Conservation (phyloP, 1,140 invertebrate genomes). For the Oedothorax gibbosus region DNA sequence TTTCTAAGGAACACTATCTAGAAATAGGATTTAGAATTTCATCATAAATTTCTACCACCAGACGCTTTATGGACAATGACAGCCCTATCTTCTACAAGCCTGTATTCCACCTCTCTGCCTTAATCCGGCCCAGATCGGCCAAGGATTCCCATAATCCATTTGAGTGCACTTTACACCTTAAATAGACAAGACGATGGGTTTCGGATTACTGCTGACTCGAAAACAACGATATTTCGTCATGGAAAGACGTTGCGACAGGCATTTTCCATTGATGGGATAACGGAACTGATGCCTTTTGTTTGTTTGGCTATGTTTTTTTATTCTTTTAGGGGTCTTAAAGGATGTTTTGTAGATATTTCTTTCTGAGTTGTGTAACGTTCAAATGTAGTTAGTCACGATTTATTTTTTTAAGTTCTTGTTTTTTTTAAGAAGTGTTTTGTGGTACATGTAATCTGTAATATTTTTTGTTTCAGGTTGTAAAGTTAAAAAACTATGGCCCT, state of each 20-base stretch:
- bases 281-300: constrained; percentile 36
- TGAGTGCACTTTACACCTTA: constrained; percentile 55
- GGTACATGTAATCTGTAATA: too few relatives aligned
- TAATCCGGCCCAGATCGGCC: constrained; percentile 52
- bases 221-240: constrained; percentile 35
- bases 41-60: constrained; percentile 45
- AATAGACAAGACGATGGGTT: not conserved
- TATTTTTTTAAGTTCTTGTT: too few relatives aligned
- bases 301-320: constrained; percentile 14
- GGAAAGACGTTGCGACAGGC: constrained; percentile 22
- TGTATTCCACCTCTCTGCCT: constrained; percentile 11
- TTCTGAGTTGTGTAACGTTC: too few relatives aligned
- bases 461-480: too few relatives aligned
- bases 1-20: constrained; percentile 30
- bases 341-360: too few relatives aligned
- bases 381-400: too few relatives aligned
- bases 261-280: constrained; percentile 27
- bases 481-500: too few relatives aligned
- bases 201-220: constrained; percentile 45
- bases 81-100: constrained; percentile 51
- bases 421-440: too few relatives aligned
- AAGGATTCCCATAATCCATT: constrained; percentile 50
- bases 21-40: constrained; percentile 54
- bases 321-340: not conserved
- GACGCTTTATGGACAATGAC: constrained; percentile 57